A percentile compares a stretch with the other conserved stretches of the same genome.
Conservation (phyloP, 1,140 invertebrate species). For the Cotesia glomerata region DNA sequence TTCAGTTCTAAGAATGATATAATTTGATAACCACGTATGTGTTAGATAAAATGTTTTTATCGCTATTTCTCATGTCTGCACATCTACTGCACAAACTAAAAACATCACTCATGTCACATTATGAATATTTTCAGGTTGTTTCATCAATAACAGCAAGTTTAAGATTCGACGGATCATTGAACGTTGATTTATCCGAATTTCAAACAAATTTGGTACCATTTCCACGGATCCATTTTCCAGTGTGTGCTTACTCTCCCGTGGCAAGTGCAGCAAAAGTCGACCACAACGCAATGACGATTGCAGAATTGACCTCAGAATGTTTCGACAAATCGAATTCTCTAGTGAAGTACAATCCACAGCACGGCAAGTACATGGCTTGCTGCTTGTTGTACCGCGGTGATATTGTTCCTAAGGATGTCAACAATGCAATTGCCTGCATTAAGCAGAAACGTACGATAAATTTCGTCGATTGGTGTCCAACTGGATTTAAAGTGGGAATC, state of each 20-base stretch:
- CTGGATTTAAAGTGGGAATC: slow-evolving; percentile 73
- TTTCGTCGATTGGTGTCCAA: slow-evolving; percentile 29
- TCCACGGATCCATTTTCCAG: slow-evolving; percentile 24
- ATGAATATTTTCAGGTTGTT: slow-evolving; percentile 48
- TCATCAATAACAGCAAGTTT: slow-evolving; percentile 70
- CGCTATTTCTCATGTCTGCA: too few species aligned
- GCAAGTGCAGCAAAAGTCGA: slow-evolving; percentile 64
- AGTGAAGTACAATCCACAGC: slow-evolving; percentile 68
- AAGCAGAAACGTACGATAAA: slow-evolving; percentile 26
- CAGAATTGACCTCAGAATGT: slow-evolving; percentile 57
- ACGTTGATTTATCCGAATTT: slow-evolving; percentile 32
- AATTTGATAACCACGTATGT: too few species aligned
- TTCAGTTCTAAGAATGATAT: too few species aligned
- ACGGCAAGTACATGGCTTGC: slow-evolving; percentile 64
- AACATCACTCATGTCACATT: too few species aligned
- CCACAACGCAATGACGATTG: slow-evolving; percentile 35
- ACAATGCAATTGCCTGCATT: slow-evolving; percentile 20
- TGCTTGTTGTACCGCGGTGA: slow-evolving; percentile 70
- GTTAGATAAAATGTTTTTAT: too few species aligned
- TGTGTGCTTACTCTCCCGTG: slow-evolving; percentile 68
- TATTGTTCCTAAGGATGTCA: slow-evolving; percentile 73
- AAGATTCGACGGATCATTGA: slow-evolving; percentile 43
- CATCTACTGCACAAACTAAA: too few species aligned
- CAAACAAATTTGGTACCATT: slow-evolving; percentile 29
- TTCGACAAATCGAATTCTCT: slow-evolving; percentile 72